phyloP scores from a whole-genome alignment of 2,113 vertebrate species.

The Muntiacus muntjak region DNA sequence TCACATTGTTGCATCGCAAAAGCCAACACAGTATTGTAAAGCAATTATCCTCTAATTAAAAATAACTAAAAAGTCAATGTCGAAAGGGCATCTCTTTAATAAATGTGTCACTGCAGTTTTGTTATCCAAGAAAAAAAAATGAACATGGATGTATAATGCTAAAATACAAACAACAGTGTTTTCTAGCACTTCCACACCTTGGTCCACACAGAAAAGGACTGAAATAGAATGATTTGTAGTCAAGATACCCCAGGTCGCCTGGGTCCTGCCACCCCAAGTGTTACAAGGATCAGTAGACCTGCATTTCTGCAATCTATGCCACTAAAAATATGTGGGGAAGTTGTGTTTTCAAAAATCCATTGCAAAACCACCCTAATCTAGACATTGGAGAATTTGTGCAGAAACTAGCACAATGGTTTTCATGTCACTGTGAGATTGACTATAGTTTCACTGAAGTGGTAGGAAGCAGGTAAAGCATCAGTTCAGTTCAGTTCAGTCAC shows the following conservation, averaged over 20 bases:
- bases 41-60: not conserved
- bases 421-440: not conserved
- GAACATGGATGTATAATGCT: not conserved
- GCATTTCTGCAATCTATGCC: not conserved
- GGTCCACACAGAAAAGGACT: not conserved
- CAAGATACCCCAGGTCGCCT: not conserved
- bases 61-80: not conserved
- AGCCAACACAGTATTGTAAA: not conserved
- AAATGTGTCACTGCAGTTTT: not conserved
- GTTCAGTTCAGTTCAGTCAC: not conserved
- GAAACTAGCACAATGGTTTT: not conserved
- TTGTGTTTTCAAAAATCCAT: not conserved
- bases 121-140: not conserved
- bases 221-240: not conserved
- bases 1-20: not conserved
- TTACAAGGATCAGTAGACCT: not conserved
- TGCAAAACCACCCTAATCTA: not conserved
- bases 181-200: not conserved
- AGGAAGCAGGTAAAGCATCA: not conserved
- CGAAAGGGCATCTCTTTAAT: not conserved
- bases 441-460: not conserved
- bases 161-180: not conserved
- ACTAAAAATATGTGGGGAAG: not conserved
- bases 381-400: not conserved
- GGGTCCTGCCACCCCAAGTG: not conserved